These are phyloP conservation scores for Tangara arthus DNA, from an alignment of 2,797 vertebrate genomes.

Conservation along the genomic window DNA sequence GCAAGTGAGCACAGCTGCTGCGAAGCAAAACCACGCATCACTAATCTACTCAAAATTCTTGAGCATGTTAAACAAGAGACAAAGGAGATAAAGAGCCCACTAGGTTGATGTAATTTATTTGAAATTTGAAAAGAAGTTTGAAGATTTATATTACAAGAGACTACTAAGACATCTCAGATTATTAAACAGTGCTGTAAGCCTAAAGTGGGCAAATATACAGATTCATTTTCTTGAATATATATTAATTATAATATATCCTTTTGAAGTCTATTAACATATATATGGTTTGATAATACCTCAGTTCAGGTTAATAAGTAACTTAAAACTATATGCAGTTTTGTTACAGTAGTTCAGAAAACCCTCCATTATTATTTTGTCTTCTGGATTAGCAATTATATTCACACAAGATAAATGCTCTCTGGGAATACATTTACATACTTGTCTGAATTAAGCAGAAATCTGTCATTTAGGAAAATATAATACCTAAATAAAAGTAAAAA, in stretches of 20 bases:
- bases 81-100: background rate
- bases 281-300: background rate
- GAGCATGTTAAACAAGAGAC: background rate
- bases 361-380: background rate
- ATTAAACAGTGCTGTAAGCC: background rate
- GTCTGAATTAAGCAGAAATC: background rate
- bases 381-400: background rate
- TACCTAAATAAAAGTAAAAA: background rate
- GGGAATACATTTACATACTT: background rate
- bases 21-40: background rate
- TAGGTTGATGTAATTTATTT: background rate
- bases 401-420: background rate
- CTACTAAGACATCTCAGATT: background rate
- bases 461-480: background rate
- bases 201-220: background rate
- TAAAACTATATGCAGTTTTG: background rate
- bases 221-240: background rate
- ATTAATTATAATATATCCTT: background rate
- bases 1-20: constrained; percentile 16
- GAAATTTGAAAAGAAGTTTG: background rate
- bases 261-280: background rate
- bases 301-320: background rate
- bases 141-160: background rate
- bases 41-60: constrained; percentile 25
- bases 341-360: background rate